phyloP scores from a whole-genome alignment of 2,113 vertebrate genomes.

The rat (Rattus norvegicus) region GRCr8 NC_086022.1:148228501-148229000 shows the following conservation, averaged over 20 bases:
- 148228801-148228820: neutral
- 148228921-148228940: too few relatives aligned
- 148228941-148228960: rapidly evolving
- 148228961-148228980: neutral
- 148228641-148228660: neutral
- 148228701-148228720: neutral
- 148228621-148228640: neutral
- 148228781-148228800: neutral
- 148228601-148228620: neutral
- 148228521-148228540: neutral
- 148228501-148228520: neutral
- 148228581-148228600: neutral
- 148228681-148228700: neutral
- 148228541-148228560: neutral
- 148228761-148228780: neutral
- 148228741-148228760: neutral
- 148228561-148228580: neutral
- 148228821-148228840: neutral
- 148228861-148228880: too few relatives aligned
- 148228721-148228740: neutral
- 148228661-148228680: neutral
- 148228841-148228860: neutral
- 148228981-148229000: neutral
- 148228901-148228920: neutral
- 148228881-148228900: too few relatives aligned